Base-by-base conservation (phyloP, 2,797 vertebrate genomes). In the Stomatorhinus walkeri region DNA sequence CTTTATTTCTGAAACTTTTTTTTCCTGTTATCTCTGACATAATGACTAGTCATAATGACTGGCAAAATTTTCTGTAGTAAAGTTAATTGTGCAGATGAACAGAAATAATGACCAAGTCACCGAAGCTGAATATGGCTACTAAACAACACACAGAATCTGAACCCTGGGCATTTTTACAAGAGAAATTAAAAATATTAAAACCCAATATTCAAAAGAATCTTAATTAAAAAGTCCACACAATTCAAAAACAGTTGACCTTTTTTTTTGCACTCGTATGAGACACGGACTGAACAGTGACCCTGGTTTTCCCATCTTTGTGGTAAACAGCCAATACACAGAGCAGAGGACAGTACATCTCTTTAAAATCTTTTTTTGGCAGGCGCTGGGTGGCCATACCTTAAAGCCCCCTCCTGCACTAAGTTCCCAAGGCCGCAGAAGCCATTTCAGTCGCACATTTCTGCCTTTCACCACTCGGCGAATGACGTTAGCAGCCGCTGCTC, bases 61-160 rank as follows among this genome's bases (percentile, higher is more conserved):
- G 81, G 81, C 46, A 49, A 54, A 51, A 19, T 86, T 86, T 54
- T 86, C 85, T 86, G 12, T 48, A 86, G 46, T 86, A 86, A 86
- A 85, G 48, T 85, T 46, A 81, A 86, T 86, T 52, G 51, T 54
- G 84, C 43, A 51, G 83, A 49, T 85, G 43, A 85, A 85, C 48
- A 85, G 83, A 54, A 28, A 51, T 51, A 51, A 86, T 54, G 84
- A 36, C 48, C 81, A 48, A 84, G 81, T 84, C 81, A 28, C 43
- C 28, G 52, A 86, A 86, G 84, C 84, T 19, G 49, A 36, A 14
- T 28, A 86, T 86, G 84, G 84, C 84, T 52, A 86, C 84, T 28
- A 36, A 51, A 85, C 84, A 28, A 49, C 24, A 84, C 81, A 49
- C 9, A 22, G 40, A 84, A 49, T 49, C 46, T 49, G n/a, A 10